Base-by-base conservation (phyloP, 1,140 invertebrate species). In the Heliothis subflexa region DNA sequence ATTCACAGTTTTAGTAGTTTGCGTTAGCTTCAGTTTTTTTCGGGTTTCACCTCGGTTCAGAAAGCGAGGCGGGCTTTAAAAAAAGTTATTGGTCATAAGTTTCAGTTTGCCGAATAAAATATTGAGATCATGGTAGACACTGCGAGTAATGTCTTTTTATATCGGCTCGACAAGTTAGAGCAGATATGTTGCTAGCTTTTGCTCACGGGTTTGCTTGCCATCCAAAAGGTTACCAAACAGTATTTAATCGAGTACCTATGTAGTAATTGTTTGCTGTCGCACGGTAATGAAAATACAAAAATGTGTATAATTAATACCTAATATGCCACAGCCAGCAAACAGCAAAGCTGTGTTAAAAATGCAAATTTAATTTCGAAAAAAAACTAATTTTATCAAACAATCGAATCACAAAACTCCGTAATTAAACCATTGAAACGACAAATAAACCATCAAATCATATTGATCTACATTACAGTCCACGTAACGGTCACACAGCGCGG, bases 1-100 rank as follows among this genome's bases (percentile, higher is more conserved):
- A 40, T 77, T 77, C 75, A 55, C 13, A 79, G 78, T 79, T 79
- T 79, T 33, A 16, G 78, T 76, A 49, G 78, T 79, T 13, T 59
- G 21, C 1, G 3, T 28, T 10, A 47, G 33, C 9, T 64, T 18
- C 14, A 40, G 47, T 73, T 79, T 79, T 79, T 79, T 79, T 40
- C 25, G 14, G 0, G 78, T 75, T 33, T 79, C 78, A 79, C 78
- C 78, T 79, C 72, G 78, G 47, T 45, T 75, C 71, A 59, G 71
- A 75, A 71, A 79, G 72, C 78, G 78, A 75, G 72, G 54, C 21
- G 21, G 14, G 16, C n/a, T 33, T 52, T 33, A 16, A 70, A 75
- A 75, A 70, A 40, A 12, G 4, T 62, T 49, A 10, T 59, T 70
- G 13, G 52, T 21, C 21, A 78, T 61, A 62, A n/a, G 28, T 71